These are phyloP conservation scores for Phortica variegata DNA, from an alignment of 1,140 invertebrate species.

Conservation along the genomic window DNA sequence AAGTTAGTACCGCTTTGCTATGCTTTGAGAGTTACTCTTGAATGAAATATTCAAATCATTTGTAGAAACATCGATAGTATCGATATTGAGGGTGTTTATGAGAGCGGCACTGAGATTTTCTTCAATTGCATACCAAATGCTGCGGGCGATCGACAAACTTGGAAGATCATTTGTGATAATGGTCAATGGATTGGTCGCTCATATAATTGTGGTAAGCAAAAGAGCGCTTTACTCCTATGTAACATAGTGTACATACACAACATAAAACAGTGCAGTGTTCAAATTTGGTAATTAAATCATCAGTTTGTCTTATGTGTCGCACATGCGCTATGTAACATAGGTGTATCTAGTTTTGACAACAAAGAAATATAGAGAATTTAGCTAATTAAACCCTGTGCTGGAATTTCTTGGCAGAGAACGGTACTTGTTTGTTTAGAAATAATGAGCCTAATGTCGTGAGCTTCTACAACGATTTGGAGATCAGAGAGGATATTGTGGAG, in stretches of 20 bases:
- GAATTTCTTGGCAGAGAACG: slow-evolving; percentile 60
- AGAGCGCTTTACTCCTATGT: too few species aligned
- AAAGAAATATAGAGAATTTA: background rate
- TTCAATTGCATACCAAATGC: slow-evolving; percentile 79
- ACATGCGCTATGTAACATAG: too few species aligned
- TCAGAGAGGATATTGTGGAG: slow-evolving; percentile 72
- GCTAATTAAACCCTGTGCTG: background rate
- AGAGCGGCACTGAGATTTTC: slow-evolving; percentile 76
- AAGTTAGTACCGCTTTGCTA: slow-evolving; percentile 29
- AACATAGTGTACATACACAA: too few species aligned
- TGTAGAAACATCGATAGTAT: slow-evolving; percentile 39
- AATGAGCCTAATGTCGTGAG: slow-evolving; percentile 76
- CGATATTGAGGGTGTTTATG: slow-evolving; percentile 62
- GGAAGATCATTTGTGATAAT: slow-evolving; percentile 80
- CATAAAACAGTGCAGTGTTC: too few species aligned
- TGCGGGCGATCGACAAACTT: slow-evolving; percentile 75
- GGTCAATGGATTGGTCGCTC: slow-evolving; percentile 79
- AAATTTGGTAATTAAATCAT: background rate
- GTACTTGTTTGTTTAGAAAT: slow-evolving; percentile 73
- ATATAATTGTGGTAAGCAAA: slow-evolving; percentile 68
- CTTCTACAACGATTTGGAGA: slow-evolving; percentile 75
- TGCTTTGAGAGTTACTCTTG: background rate
- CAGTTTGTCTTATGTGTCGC: too few species aligned
- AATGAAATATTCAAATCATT: background rate
- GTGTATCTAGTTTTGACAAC: background rate